phyloP scores from a whole-genome alignment of 2,113 vertebrate genomes.

The Oxyura jamaicensis region DNA sequence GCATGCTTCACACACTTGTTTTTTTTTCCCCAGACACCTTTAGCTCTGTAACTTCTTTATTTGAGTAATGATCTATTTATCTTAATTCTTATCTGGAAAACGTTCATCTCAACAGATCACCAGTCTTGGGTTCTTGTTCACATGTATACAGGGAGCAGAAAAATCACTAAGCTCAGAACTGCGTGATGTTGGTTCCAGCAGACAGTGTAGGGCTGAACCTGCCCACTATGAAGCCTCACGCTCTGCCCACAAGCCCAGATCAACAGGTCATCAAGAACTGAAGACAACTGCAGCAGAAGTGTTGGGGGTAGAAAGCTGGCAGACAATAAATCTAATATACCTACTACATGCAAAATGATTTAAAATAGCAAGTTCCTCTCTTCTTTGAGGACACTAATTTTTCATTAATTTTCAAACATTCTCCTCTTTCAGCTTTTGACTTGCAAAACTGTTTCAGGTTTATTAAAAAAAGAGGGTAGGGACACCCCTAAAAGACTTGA shows the following conservation, averaged over 20 bases:
- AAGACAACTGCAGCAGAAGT: not conserved
- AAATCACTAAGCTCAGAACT: not conserved
- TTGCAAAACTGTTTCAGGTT: not conserved
- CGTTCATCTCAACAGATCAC: constrained; percentile 65
- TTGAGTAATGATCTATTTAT: not conserved
- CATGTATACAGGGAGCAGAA: not conserved
- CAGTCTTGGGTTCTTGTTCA: not conserved
- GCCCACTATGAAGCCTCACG: not conserved
- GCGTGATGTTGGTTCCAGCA: constrained; percentile 50
- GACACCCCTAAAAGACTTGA: not conserved
- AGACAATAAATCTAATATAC: not conserved
- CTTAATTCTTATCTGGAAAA: not conserved
- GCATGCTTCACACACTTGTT: not conserved
- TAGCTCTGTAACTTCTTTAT: not conserved
- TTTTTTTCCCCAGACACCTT: not conserved
- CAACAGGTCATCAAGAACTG: not conserved
- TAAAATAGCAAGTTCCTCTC: not conserved
- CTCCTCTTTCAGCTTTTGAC: not conserved
- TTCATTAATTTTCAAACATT: not conserved
- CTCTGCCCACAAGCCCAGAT: not conserved
- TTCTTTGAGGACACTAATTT: not conserved
- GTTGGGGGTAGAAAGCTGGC: not conserved
- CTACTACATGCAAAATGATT: not conserved
- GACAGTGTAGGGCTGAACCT: not conserved
- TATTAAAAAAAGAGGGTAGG: not conserved